A percentile compares a stretch with the other conserved stretches of the same genome.
Evolutionary conservation across 2,888 invertebrate genomes (phyloP).

Genomic region (Sinotaia quadrata): DNA sequence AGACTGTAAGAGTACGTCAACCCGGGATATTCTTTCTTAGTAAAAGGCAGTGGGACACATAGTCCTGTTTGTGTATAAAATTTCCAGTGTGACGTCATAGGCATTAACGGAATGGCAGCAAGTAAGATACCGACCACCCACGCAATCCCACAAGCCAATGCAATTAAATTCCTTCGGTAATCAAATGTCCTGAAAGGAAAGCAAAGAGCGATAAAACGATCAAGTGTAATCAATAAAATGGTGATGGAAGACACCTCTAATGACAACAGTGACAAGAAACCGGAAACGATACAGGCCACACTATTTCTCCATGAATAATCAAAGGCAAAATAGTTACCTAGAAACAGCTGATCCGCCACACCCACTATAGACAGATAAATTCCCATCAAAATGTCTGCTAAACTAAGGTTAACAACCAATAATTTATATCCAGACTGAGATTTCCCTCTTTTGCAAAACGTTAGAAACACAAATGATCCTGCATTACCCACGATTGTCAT

Average conservation of each 20-base stretch:
- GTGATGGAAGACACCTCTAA: slow-evolving; percentile 78
- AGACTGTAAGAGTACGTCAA: slow-evolving; percentile 68
- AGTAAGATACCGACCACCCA: slow-evolving; percentile 61
- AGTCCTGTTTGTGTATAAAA: slow-evolving; percentile 63
- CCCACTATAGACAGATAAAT: slow-evolving; percentile 46
- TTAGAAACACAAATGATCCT: not conserved
- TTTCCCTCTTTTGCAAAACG: too few relatives aligned
- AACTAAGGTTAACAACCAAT: slow-evolving; percentile 26
- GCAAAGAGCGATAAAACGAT: slow-evolving; percentile 78
- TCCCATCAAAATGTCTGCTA: slow-evolving; percentile 43
- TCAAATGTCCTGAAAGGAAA: slow-evolving; percentile 73
- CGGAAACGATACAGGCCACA: slow-evolving; percentile 43
- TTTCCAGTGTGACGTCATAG: slow-evolving; percentile 43
- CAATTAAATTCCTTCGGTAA: not conserved
- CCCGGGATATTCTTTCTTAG: slow-evolving; percentile 62
- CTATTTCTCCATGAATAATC: slow-evolving; percentile 47
- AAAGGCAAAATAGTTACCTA: slow-evolving; percentile 45
- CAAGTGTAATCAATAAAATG: slow-evolving; percentile 78
- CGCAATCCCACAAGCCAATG: slow-evolving; percentile 36
- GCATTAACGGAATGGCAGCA: slow-evolving; percentile 61
- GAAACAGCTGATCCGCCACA: slow-evolving; percentile 42
- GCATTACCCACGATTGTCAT: slow-evolving; percentile 6
- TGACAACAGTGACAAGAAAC: slow-evolving; percentile 67
- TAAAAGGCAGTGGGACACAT: slow-evolving; percentile 68
- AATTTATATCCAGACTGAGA: not conserved